Percentiles rank a stretch among this genome's conserved stretches.
phyloP scores from a whole-genome alignment of 2,797 vertebrate genomes.

The Phyllotis vaccarum region DNA sequence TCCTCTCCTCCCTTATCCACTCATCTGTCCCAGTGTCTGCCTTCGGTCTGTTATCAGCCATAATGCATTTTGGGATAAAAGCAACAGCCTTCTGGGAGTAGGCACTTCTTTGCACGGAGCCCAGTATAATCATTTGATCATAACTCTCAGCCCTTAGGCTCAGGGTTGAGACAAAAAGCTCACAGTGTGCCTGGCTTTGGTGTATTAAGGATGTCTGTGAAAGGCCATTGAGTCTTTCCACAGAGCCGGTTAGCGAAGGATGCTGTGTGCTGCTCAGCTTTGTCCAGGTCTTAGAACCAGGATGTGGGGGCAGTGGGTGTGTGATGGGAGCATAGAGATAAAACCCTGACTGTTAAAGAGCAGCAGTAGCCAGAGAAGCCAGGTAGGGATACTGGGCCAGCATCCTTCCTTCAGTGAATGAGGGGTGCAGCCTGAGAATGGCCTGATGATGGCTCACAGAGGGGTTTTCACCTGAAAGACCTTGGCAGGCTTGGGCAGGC shows the following conservation, averaged over 20 bases:
- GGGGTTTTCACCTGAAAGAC: rapidly evolving
- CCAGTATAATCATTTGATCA: rapidly evolving
- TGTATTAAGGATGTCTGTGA: rapidly evolving
- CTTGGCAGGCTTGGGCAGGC: too few relatives aligned
- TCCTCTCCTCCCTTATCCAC: too few relatives aligned
- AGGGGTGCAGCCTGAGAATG: neutral
- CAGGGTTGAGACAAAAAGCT: rapidly evolving
- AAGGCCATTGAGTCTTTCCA: neutral
- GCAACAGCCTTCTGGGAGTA: rapidly evolving
- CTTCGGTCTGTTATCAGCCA: neutral
- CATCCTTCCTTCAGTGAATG: rapidly evolving
- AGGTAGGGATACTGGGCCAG: too few relatives aligned
- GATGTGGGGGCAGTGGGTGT: neutral
- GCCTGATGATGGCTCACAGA: rapidly evolving
- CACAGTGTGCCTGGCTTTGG: neutral
- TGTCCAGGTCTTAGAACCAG: neutral
- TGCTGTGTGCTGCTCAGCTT: neutral
- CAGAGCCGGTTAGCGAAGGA: rapidly evolving
- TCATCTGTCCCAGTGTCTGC: too few relatives aligned
- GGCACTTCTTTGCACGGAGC: rapidly evolving
- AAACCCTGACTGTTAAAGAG: neutral
- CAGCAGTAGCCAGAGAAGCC: neutral
- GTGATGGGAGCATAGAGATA: neutral
- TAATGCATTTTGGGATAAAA: rapidly evolving
- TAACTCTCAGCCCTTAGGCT: neutral